A percentile compares a stretch with the other conserved stretches of the same genome.
Conservation (phyloP, 1,140 invertebrate species). For the Bilobella aurantiaca region DNA sequence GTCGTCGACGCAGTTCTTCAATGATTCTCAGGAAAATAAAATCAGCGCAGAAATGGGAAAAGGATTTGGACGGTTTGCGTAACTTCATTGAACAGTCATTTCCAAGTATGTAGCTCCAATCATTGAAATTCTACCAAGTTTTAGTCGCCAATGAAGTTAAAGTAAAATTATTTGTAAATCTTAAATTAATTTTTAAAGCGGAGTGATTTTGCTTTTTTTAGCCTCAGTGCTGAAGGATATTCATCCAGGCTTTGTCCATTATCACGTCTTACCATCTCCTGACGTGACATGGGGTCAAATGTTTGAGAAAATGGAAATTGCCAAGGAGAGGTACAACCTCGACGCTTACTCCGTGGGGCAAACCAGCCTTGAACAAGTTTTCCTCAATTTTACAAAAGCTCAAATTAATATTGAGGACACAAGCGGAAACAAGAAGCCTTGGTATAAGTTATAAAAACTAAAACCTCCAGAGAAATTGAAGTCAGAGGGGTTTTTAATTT, state of each 20-base stretch:
- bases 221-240: slow-evolving; percentile 31
- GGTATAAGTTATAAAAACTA: background rate
- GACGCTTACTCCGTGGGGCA: slow-evolving; percentile 76
- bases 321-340: slow-evolving; percentile 47
- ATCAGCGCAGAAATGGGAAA: slow-evolving; percentile 30
- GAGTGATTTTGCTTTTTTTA: slow-evolving; percentile 6
- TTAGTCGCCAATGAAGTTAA: no score
- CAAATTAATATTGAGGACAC: slow-evolving; percentile 24
- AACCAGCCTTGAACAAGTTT: slow-evolving; percentile 69
- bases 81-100: slow-evolving; percentile 31
- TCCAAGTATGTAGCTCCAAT: slow-evolving; percentile 25
- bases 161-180: no score
- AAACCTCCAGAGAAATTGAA: background rate
- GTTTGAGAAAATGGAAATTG: slow-evolving; percentile 62
- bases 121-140: no score
- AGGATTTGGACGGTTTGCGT: slow-evolving; percentile 30
- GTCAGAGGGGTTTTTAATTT: background rate
- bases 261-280: slow-evolving; percentile 50
- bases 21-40: slow-evolving; percentile 24
- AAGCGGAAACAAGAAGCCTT: background rate
- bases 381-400: slow-evolving; percentile 32
- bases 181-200: no score
- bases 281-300: slow-evolving; percentile 57
- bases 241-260: slow-evolving; percentile 53
- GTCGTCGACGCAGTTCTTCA: slow-evolving; percentile 27